A percentile compares a stretch with the other conserved stretches of the same genome.
Evolutionary conservation across 2,888 invertebrate genomes (phyloP).

Genomic region (Sarcophaga variegata): DNA sequence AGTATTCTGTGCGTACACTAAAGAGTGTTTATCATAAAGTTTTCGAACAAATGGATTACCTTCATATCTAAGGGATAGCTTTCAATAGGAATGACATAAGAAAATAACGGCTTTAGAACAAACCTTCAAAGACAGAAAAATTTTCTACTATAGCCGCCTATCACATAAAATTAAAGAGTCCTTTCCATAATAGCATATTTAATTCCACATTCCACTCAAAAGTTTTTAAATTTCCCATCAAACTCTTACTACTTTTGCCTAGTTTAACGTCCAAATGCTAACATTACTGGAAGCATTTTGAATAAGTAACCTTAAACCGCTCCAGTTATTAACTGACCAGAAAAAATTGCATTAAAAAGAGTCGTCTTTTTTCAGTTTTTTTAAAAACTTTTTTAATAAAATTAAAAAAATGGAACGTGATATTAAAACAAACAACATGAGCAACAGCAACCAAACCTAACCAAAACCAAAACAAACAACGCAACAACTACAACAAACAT

Average conservation of each 20-base stretch:
- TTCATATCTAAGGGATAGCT: too few relatives aligned
- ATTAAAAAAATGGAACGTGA: neutral
- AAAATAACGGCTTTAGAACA: too few relatives aligned
- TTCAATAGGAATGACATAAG: too few relatives aligned
- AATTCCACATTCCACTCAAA: neutral
- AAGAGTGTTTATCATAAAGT: too few relatives aligned
- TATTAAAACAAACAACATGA: constrained; percentile 17
- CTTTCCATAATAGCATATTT: too few relatives aligned
- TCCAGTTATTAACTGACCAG: constrained; percentile 27
- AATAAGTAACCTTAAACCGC: constrained; percentile 8
- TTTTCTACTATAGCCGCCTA: too few relatives aligned
- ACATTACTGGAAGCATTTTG: neutral
- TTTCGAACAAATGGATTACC: too few relatives aligned
- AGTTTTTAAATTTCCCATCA: neutral
- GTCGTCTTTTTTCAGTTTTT: neutral
- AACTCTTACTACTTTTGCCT: neutral
- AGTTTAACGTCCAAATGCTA: neutral
- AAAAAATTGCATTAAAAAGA: constrained; percentile 26
- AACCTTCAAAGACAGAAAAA: too few relatives aligned
- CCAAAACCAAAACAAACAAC: neutral
- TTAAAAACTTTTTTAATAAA: neutral
- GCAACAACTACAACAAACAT: constrained; percentile 27
- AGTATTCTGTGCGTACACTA: too few relatives aligned
- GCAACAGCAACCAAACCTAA: constrained; percentile 19
- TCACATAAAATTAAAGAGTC: too few relatives aligned